These are phyloP conservation scores for Channa maculata DNA, from an alignment of 2,113 vertebrate genomes.

Conservation along the genomic window DNA sequence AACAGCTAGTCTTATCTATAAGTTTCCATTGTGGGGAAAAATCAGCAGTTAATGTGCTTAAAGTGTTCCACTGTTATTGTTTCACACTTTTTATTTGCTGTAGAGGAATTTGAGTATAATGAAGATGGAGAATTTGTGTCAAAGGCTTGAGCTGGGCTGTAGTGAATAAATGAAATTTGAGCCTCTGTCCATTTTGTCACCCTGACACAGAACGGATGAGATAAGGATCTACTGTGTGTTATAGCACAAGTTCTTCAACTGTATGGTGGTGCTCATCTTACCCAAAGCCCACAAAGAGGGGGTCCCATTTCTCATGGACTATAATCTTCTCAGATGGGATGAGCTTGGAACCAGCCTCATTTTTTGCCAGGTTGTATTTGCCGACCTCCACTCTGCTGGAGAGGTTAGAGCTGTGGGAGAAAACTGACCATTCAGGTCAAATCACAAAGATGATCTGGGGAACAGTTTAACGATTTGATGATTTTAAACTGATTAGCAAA, in stretches of 20 bases:
- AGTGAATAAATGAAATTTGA: conserved; percentile 23
- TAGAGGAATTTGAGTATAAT: neutral
- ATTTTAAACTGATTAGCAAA: conserved; percentile 13
- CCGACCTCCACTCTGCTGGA: conserved; percentile 91
- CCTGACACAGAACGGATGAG: conserved; percentile 8
- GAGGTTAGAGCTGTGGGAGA: conserved; percentile 70
- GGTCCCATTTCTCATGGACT: conserved; percentile 90
- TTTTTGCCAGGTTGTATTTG: conserved; percentile 84
- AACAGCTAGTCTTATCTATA: neutral
- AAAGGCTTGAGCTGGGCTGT: conserved; percentile 2
- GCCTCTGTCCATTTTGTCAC: conserved; percentile 13
- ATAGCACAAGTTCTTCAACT: neutral
- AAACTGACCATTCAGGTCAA: conserved; percentile 29
- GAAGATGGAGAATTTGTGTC: conserved; percentile 19
- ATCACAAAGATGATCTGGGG: conserved; percentile 5
- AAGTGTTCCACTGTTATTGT: neutral
- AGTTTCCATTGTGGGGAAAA: neutral
- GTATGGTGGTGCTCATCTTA: conserved; percentile 46
- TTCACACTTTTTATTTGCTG: neutral
- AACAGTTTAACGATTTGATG: conserved; percentile 22
- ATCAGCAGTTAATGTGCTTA: no score
- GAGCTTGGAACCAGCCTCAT: conserved; percentile 77
- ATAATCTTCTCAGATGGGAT: conserved; percentile 85
- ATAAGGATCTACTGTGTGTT: conserved; percentile 30
- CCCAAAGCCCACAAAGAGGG: conserved; percentile 81